A percentile compares a stretch with the other conserved stretches of the same genome.
Evolutionary conservation across 2,113 vertebrate genomes (phyloP).

Genomic region (Procavia capensis): DNA sequence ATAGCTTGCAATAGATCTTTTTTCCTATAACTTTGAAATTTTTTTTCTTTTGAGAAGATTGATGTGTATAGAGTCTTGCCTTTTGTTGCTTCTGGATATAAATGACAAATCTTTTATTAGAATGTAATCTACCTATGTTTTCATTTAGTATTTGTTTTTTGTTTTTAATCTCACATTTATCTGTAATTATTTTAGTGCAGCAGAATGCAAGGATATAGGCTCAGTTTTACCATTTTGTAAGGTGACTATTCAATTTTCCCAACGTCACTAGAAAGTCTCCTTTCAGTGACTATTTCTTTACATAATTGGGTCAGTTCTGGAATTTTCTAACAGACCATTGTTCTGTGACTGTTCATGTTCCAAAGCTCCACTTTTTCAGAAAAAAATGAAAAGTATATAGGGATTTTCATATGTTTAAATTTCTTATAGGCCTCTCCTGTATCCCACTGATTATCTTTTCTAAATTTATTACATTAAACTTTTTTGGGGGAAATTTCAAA

Average conservation of each 20-base stretch:
- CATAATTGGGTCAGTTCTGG: neutral
- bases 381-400: neutral
- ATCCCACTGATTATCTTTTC: neutral
- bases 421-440: neutral
- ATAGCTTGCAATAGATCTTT: neutral
- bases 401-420: neutral
- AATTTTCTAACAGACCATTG: neutral
- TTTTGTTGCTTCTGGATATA: neutral
- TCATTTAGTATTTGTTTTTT: neutral
- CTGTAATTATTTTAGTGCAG: neutral
- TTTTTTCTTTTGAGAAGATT: neutral
- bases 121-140: neutral
- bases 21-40: neutral
- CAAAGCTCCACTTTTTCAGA: neutral
- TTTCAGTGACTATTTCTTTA: neutral
- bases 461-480: neutral
- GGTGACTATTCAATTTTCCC: neutral
- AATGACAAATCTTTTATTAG: neutral
- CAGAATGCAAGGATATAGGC: neutral
- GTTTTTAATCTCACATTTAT: neutral
- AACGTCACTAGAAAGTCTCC: neutral
- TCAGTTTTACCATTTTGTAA: neutral
- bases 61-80: neutral
- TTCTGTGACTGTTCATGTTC: neutral
- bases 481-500: neutral